Evolutionary conservation across 2,797 vertebrate species (phyloP).

Genomic region (Leptatherina wallacei): DNA sequence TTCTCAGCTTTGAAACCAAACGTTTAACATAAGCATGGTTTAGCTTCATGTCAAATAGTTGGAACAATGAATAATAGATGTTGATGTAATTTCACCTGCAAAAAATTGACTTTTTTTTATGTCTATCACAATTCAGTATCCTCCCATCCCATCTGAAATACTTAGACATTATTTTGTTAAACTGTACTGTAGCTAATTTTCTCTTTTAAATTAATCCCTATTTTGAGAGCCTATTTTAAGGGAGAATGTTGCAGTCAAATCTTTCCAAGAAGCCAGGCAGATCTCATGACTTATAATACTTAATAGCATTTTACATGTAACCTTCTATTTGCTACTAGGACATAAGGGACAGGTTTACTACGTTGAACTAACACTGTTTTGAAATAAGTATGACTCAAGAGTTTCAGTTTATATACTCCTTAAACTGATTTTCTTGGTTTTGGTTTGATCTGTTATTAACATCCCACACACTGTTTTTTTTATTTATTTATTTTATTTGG

Average conservation of each 20-base stretch:
- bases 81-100: not conserved
- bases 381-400: constrained; percentile 51
- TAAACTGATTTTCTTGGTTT: constrained; percentile 56
- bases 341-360: constrained; percentile 15
- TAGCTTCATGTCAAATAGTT: not conserved
- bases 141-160: not conserved
- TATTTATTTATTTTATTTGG: not conserved
- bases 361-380: constrained; percentile 37
- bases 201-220: not conserved
- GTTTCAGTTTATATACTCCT: constrained; percentile 46
- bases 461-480: constrained; percentile 50
- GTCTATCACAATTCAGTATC: not conserved
- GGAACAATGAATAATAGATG: not conserved
- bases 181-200: not conserved
- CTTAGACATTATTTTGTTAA: not conserved
- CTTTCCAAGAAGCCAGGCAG: not conserved
- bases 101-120: not conserved
- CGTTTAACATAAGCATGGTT: not conserved
- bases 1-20: not conserved
- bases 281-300: not conserved
- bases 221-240: not conserved
- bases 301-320: not conserved
- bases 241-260: not conserved
- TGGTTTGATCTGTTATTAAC: constrained; percentile 64
- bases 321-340: constrained; percentile 1